phyloP scores from a whole-genome alignment of 2,888 invertebrate species.

The Machimus atricapillus region DNA sequence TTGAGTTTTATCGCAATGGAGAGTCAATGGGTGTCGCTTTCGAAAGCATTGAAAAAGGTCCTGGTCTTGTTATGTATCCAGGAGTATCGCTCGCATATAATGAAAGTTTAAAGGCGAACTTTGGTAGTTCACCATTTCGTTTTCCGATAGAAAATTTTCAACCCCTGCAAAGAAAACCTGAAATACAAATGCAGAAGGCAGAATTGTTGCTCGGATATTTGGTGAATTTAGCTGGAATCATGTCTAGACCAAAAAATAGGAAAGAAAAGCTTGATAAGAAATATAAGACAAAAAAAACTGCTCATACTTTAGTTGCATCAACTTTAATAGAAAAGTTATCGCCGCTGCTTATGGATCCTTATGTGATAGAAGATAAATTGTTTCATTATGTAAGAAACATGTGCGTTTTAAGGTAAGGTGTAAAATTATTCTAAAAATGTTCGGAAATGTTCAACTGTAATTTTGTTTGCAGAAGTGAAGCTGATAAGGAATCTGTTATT shows the following conservation, averaged over 20 bases:
- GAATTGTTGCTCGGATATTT: constrained; percentile 57
- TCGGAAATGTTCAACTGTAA: background rate
- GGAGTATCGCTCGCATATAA: constrained; percentile 79
- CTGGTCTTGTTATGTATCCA: constrained; percentile 80
- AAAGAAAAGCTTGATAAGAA: constrained; percentile 44
- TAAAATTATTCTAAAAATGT: background rate
- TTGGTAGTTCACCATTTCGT: constrained; percentile 73
- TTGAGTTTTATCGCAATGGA: constrained; percentile 78
- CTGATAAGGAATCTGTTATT: constrained; percentile 53
- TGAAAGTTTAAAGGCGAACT: constrained; percentile 80
- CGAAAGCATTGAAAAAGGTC: constrained; percentile 72
- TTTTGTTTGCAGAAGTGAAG: constrained; percentile 48
- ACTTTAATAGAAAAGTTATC: constrained; percentile 69
- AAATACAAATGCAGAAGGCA: constrained; percentile 53
- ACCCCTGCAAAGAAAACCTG: constrained; percentile 69
- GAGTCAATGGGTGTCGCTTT: constrained; percentile 78
- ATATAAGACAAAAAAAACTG: constrained; percentile 59
- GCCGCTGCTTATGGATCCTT: constrained; percentile 69
- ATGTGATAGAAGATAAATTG: constrained; percentile 74
- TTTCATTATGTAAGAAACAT: constrained; percentile 63
- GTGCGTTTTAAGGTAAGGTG: constrained; percentile 51
- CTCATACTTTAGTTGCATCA: constrained; percentile 66
- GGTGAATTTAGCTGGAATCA: constrained; percentile 56
- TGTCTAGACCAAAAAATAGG: constrained; percentile 54
- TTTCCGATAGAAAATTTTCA: constrained; percentile 73